Evolutionary conservation across 2,797 vertebrate species (phyloP).

Genomic region (Gobio occitaniae): DNA sequence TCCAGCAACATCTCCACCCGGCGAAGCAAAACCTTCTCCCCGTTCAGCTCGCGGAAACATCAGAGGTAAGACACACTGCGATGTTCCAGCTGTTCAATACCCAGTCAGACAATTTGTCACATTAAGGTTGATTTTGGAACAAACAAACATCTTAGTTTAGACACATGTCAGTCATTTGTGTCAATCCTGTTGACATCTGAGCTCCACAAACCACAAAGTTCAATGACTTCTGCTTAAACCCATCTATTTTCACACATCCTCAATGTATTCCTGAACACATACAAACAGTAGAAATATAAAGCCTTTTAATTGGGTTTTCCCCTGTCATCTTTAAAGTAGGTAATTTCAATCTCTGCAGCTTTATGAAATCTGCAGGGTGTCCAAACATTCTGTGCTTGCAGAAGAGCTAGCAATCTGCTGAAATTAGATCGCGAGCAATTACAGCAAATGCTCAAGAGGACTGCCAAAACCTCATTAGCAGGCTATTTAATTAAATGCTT

Average conservation of each 20-base stretch:
- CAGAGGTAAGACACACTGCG: conserved; percentile 49
- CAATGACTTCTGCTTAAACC: not conserved
- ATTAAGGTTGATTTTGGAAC: not conserved
- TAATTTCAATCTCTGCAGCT: conserved; percentile 27
- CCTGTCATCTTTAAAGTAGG: conserved; percentile 2
- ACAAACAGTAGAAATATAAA: not conserved
- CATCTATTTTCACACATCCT: not conserved
- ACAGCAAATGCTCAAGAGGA: conserved; percentile 27
- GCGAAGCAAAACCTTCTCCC: conserved; percentile 56
- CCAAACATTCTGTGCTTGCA: conserved; percentile 19
- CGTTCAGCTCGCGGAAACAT: conserved; percentile 50
- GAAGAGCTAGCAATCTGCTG: conserved; percentile 26
- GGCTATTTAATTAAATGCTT: conserved; percentile 36
- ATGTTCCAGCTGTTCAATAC: not conserved
- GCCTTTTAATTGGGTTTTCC: not conserved
- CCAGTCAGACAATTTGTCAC: not conserved
- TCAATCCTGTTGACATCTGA: not conserved
- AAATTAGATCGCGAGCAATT: conserved; percentile 30
- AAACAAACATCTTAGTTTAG: not conserved
- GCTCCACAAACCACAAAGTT: not conserved
- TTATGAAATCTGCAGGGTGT: conserved; percentile 31
- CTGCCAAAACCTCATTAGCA: conserved; percentile 16
- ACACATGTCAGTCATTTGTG: not conserved
- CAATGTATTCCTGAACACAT: not conserved
- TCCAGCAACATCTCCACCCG: conserved; percentile 53